Evolutionary conservation across 2,797 vertebrate genomes (phyloP), one percentile per base, ranked within the genome.

Genomic region (Trachops cirrhosus): DNA sequence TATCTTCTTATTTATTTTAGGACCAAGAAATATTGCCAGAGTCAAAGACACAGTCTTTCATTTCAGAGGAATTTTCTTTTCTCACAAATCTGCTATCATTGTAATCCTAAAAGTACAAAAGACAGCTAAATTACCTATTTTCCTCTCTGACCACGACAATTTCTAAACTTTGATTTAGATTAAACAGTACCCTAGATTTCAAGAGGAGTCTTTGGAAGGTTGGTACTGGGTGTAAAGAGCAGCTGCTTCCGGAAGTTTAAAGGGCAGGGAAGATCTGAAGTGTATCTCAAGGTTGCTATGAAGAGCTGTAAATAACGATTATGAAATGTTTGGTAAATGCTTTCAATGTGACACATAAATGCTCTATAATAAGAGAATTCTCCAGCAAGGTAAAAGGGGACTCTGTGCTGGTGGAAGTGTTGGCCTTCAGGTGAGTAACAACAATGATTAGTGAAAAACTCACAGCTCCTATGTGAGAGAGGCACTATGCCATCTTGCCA

Each of bases 41-140:
- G 84, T 89, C 80, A 93, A 90, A 93, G 70, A 86, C 19, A 86
- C 12, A 21, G 50, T 3, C 84, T 96, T 91, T 96, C 71, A 93
- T 95, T 96, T 95, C 85, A 93, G 92, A 93, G 83, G 77, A 91
- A 67, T 74, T 82, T 94, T 94, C 67, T 91, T 95, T 75, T 73
- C 74, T 88, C 67, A 52, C 39, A 96, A 85, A 78, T 94, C 86
- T 88, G 34, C 24, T 78, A 19, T 67, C 67, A 32, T 21, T 2
- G 0, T 89, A 89, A 94, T 79, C 46, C 44, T 62, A 54, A 50
- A 85, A 91, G 39, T 37, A 73, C 41, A 79, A 94, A 87, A 79
- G 68, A 29, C 26, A 71, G 64, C 91, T 93, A 50, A 86, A 48
- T 80, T 70, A 68, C 46, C 84, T 87, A 26, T 29, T 54, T 26